A percentile compares a stretch with the other conserved stretches of the same genome.
Conservation (phyloP, 2,797 vertebrate species). For the Hapalemur alaotrensis region DNA sequence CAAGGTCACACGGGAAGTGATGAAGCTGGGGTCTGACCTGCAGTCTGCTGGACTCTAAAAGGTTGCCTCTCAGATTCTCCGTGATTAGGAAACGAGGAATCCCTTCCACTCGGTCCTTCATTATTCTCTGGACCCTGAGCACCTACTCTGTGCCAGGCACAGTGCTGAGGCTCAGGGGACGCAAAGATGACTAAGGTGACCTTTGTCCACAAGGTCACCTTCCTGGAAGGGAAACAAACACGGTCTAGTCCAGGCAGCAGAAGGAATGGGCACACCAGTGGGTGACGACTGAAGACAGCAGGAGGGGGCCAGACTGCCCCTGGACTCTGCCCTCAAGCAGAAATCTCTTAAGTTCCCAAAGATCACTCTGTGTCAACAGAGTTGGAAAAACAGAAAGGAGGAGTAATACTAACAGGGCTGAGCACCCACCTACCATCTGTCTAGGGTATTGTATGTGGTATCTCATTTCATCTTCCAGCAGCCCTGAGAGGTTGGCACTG, state of each 20-base stretch:
- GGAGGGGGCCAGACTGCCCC: background rate
- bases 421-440: background rate
- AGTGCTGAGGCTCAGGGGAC: background rate
- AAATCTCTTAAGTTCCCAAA: background rate
- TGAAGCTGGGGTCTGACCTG: background rate
- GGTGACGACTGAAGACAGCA: background rate
- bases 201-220: background rate
- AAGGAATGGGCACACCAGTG: accelerated
- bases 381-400: background rate
- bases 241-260: accelerated
- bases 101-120: background rate
- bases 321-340: background rate
- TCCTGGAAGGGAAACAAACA: background rate
- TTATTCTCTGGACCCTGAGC: background rate
- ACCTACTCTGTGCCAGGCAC: background rate
- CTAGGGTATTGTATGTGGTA: accelerated
- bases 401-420: accelerated
- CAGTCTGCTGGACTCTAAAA: background rate
- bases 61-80: background rate
- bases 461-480: background rate
- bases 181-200: background rate
- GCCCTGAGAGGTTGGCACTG: background rate
- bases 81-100: background rate
- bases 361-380: background rate
- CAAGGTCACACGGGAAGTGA: background rate